Conservation (phyloP, 23 tunicate species). For the Diplosoma virens region DNA sequence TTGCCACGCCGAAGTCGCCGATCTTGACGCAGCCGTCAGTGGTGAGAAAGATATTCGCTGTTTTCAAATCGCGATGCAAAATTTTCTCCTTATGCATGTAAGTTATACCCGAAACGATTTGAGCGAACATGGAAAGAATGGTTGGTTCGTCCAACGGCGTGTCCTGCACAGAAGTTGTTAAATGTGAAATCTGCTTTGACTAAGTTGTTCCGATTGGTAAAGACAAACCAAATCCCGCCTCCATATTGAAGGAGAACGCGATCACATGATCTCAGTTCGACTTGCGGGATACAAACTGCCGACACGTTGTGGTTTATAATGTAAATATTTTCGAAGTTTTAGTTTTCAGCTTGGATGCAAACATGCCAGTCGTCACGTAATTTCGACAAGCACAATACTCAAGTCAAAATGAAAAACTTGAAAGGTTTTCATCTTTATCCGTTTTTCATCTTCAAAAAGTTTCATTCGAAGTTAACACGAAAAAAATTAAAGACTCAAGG, state of each 20-base stretch:
- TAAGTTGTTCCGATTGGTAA: background rate
- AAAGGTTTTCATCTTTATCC: too few species aligned
- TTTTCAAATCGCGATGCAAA: conserved; percentile 83
- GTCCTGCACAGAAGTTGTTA: conserved; percentile 33
- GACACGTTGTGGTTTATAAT: too few species aligned
- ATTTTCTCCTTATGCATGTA: conserved; percentile 91
- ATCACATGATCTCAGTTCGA: background rate
- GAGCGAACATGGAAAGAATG: conserved; percentile 59
- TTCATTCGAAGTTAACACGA: too few species aligned
- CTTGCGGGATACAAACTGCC: too few species aligned
- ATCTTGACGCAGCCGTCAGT: conserved; percentile 76
- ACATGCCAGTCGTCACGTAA: too few species aligned
- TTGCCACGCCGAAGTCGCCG: conserved; percentile 92
- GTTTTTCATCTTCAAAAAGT: too few species aligned
- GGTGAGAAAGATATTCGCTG: conserved; percentile 89
- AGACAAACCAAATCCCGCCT: background rate
- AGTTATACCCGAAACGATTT: conserved; percentile 68
- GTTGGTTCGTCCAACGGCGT: conserved; percentile 59
- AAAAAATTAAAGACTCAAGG: too few species aligned
- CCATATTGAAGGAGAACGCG: background rate
- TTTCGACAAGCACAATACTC: too few species aligned
- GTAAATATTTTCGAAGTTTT: too few species aligned
- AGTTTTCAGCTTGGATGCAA: too few species aligned
- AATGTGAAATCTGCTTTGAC: background rate
- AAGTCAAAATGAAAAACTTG: too few species aligned